Conservation (phyloP, 2,888 invertebrate genomes). For the Drosophila testacea region DNA sequence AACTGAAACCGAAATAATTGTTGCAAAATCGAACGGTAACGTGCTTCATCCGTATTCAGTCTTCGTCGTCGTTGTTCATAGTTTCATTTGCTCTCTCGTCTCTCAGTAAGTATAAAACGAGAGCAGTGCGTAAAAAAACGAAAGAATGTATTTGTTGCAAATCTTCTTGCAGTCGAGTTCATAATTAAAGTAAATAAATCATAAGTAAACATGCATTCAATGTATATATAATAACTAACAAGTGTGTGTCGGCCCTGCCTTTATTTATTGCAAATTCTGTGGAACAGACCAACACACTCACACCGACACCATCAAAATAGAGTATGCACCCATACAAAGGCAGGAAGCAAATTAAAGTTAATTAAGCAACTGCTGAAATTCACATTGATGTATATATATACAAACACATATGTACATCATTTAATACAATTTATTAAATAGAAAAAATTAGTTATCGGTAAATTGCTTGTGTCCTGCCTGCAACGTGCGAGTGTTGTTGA, state of each 20-base stretch:
- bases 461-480: constrained; percentile 33
- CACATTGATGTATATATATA: constrained; percentile 18
- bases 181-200: constrained; percentile 17
- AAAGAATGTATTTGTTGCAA: constrained; percentile 63
- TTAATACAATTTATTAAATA: constrained; percentile 72
- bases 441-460: constrained; percentile 46
- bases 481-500: constrained; percentile 40
- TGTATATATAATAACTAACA: constrained; percentile 46
- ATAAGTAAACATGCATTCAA: constrained; percentile 2
- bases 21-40: constrained; percentile 44
- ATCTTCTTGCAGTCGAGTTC: constrained; percentile 48
- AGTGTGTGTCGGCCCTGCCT: constrained; percentile 54
- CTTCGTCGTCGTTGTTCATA: constrained; percentile 26
- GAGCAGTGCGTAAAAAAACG: constrained; percentile 67
- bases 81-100: constrained; percentile 55
- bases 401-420: constrained; percentile 34
- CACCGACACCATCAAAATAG: constrained; percentile 54
- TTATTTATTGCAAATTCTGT: constrained; percentile 71
- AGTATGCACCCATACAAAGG: constrained; percentile 70
- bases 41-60: constrained; percentile 41
- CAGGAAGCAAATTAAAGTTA: constrained; percentile 74
- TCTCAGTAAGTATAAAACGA: constrained; percentile 61
- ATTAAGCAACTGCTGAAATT: constrained; percentile 67
- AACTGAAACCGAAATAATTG: constrained; percentile 33
- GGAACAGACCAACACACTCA: constrained; percentile 39